These are phyloP conservation scores for Macrotrachela quadricornifera DNA, from an alignment of 1,140 invertebrate genomes.

Conservation along the genomic window DNA sequence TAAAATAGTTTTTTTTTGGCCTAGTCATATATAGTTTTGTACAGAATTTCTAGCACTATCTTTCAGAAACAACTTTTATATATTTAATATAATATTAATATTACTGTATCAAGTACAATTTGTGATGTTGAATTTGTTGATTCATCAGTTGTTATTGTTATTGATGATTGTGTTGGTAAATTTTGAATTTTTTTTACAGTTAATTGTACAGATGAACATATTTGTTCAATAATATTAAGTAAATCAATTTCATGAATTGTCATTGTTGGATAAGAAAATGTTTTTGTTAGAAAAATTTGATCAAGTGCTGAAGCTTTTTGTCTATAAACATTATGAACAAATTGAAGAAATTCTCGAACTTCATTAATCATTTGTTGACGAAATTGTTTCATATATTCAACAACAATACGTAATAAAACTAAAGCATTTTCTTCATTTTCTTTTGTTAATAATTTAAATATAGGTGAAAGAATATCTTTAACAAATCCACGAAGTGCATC, in stretches of 20 bases:
- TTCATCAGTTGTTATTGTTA: too few relatives aligned
- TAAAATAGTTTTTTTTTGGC: too few relatives aligned
- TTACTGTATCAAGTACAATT: too few relatives aligned
- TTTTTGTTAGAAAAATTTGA: constrained; percentile 69
- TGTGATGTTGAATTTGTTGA: too few relatives aligned
- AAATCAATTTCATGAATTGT: constrained; percentile 72
- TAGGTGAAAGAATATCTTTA: constrained; percentile 60
- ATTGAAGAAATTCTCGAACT: constrained; percentile 72
- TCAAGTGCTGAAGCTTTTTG: constrained; percentile 69
- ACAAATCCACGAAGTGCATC: constrained; percentile 64
- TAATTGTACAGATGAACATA: constrained; percentile 35
- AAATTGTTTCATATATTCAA: constrained; percentile 84
- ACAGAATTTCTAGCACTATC: too few relatives aligned
- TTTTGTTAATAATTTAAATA: constrained; percentile 53
- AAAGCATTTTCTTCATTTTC: constrained; percentile 95
- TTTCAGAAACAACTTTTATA: too few relatives aligned
- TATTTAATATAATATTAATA: too few relatives aligned
- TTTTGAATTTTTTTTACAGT: not conserved
- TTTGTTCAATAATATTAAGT: constrained; percentile 56
- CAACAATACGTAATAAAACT: constrained; percentile 77
- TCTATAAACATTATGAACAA: constrained; percentile 77
- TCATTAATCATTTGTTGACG: constrained; percentile 65
- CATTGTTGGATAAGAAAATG: constrained; percentile 49
- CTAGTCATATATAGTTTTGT: too few relatives aligned
- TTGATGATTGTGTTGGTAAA: not conserved